Conservation (phyloP, 1,140 invertebrate species). For the Lamellibrachia luymesi region DNA sequence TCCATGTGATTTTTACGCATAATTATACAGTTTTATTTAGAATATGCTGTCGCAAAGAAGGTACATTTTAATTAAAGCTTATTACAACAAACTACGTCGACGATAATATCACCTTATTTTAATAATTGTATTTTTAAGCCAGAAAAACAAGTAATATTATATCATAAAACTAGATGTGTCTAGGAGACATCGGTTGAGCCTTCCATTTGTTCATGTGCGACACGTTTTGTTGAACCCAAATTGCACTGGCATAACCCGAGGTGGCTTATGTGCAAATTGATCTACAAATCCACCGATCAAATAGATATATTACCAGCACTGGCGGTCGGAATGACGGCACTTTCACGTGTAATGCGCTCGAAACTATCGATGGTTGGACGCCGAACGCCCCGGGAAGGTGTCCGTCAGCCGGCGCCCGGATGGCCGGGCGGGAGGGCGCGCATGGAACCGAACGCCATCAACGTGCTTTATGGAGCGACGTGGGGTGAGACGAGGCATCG, state of each 20-base stretch:
- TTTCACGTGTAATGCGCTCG: neutral
- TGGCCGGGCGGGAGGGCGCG: no score
- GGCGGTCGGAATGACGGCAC: neutral
- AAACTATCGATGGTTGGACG: neutral
- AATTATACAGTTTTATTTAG: no score
- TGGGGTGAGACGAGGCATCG: neutral
- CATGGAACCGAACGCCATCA: neutral
- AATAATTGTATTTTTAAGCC: no score
- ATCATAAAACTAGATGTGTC: neutral
- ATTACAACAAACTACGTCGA: no score
- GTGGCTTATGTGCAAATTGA: neutral
- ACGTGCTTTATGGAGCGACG: neutral
- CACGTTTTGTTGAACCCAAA: neutral
- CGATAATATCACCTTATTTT: no score
- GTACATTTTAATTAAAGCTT: no score
- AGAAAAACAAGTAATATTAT: no score
- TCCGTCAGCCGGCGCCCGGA: no score
- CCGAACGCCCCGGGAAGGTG: neutral
- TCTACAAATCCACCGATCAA: neutral
- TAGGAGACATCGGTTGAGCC: neutral
- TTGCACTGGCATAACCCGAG: neutral
- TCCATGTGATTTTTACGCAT: no score
- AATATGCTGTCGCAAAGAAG: no score
- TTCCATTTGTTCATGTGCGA: no score
- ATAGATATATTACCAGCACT: neutral